These are phyloP conservation scores for Leucopternis melanops DNA, from an alignment of 2,113 vertebrate genomes.

Conservation along the genomic window DNA sequence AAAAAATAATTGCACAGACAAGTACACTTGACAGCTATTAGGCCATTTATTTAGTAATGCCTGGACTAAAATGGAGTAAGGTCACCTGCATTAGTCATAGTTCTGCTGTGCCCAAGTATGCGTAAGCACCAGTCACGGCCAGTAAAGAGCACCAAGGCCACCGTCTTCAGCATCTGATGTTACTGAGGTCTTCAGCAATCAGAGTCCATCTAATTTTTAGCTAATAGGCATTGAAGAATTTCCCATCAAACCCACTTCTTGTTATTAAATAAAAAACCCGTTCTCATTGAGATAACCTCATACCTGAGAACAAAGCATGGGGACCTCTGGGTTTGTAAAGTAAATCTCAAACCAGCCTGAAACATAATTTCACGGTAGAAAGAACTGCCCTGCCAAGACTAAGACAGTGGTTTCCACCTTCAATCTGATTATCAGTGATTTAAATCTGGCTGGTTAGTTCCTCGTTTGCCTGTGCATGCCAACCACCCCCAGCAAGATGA, in stretches of 20 bases:
- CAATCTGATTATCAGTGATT: not conserved
- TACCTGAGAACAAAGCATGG: not conserved
- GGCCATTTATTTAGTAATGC: constrained; percentile 26
- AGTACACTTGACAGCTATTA: not conserved
- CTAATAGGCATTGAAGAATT: not conserved
- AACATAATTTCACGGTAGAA: not conserved
- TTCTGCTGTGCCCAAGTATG: not conserved
- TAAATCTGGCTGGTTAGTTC: not conserved
- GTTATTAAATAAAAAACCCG: not conserved
- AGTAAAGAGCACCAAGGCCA: not conserved
- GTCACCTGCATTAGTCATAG: not conserved
- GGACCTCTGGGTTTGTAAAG: not conserved
- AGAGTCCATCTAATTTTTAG: not conserved
- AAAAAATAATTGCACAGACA: not conserved
- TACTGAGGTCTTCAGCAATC: not conserved
- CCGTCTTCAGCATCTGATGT: not conserved
- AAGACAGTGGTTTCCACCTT: not conserved
- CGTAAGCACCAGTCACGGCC: not conserved
- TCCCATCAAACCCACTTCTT: not conserved
- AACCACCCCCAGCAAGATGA: not conserved
- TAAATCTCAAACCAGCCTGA: not conserved
- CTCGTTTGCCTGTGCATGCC: not conserved
- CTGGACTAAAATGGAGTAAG: not conserved
- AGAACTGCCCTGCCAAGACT: not conserved
- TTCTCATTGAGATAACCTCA: not conserved